Conservation (phyloP, 2,797 vertebrate genomes). For the Rhynchonycteris naso region DNA sequence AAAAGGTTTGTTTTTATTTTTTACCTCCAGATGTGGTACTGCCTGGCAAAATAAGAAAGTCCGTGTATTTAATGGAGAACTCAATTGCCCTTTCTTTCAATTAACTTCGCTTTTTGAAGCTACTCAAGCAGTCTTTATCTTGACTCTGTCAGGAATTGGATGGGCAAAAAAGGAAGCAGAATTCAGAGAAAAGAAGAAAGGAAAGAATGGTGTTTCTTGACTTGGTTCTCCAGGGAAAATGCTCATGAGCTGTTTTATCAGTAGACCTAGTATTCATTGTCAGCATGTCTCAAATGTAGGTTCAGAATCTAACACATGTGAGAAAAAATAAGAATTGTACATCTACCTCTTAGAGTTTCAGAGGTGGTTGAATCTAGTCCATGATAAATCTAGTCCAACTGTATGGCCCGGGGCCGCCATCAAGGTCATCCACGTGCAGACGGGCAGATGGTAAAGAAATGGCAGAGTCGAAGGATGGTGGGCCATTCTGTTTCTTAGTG, state of each 20-base stretch:
- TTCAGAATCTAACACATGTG: neutral
- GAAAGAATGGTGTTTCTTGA: neutral
- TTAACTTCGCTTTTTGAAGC: neutral
- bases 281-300: neutral
- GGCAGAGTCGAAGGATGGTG: no score
- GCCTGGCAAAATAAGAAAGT: constrained; percentile 1
- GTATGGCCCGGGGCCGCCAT: no score
- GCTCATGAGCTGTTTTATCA: neutral
- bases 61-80: neutral
- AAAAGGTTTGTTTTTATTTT: neutral
- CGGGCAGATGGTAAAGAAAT: no score
- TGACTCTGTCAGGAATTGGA: neutral
- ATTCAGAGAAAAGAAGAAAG: neutral
- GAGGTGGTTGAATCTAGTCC: neutral
- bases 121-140: neutral
- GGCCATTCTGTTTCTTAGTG: no score
- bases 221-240: neutral
- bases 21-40: neutral
- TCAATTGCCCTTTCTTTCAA: neutral
- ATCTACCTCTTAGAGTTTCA: neutral
- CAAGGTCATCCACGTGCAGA: no score
- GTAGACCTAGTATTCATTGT: neutral
- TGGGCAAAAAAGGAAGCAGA: neutral
- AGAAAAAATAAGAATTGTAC: neutral
- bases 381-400: neutral